Evolutionary conservation across 2,113 vertebrate genomes (phyloP), one percentile per base, ranked within the genome.

Genomic region (Oncorhynchus nerka): DNA sequence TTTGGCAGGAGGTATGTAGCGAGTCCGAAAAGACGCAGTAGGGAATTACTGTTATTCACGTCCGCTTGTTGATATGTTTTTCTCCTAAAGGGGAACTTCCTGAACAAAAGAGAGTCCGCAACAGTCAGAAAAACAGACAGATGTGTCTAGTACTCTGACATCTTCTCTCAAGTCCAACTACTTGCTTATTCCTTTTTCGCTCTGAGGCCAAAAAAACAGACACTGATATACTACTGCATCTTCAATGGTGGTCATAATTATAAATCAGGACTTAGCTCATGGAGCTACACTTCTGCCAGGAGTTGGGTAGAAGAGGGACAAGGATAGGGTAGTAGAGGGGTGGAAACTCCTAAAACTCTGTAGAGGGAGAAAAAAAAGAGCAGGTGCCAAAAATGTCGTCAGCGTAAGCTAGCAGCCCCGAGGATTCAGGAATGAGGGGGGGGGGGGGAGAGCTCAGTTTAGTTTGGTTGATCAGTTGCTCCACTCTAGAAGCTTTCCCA

Each of bases 401-500:
- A 70, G 76, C 1, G 24, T 73, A 34, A 80, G 22, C 62, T 28
- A 15, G 48, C 71, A 83, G 68, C 73, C 51, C 67, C 55, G 69
- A 51, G 79, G 81, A 79, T 64, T 61, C 71, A 57, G 81, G 81
- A 81, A 76, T 12, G 66, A 61, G 62, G 9, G 22, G 75, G 68
- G 30, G 26, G 26, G 26, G 26, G 26, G 26, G 26, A 2, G 51
- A 6, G 30, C 3, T 61, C 20, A 9, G 24, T 20, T 22, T 9
- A 16, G 59, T 20, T 12, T 19, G 13, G 32, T 26, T 73, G 74
- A 77, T 75, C 1, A 34, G 55, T 61, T 28, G 57, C 49, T 81
- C 69, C 76, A 73, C 61, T 6, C 24, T 39, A 78, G 75, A 83
- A 30, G 62, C 55, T 55, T 86, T 86, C 82, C 82, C 82, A 12